These are phyloP conservation scores for Okapia johnstoni DNA, from an alignment of 2,113 vertebrate species.

Conservation along the genomic window DNA sequence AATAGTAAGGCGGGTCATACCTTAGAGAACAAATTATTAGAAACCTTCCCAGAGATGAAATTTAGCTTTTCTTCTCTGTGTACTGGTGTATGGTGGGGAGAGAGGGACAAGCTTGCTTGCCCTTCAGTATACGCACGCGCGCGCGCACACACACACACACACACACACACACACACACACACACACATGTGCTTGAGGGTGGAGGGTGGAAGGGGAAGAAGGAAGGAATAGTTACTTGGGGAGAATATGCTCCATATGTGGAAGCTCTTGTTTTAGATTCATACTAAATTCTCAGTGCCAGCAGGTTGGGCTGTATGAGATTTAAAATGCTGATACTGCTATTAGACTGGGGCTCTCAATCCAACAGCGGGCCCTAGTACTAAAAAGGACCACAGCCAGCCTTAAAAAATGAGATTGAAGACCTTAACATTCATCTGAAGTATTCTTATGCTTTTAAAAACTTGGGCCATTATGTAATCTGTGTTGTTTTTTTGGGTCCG, in stretches of 20 bases:
- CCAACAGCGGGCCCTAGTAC: not conserved
- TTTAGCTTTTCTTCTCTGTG: not conserved
- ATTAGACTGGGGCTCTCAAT: not conserved
- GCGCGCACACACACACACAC: not conserved
- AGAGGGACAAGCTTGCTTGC: not conserved
- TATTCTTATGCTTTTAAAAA: not conserved
- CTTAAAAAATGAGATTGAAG: constrained; percentile 7
- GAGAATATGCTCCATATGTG: not conserved
- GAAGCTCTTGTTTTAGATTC: constrained; percentile 6
- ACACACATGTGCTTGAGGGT: not conserved
- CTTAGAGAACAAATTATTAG: not conserved
- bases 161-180: not conserved
- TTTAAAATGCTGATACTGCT: not conserved
- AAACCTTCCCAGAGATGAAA: not conserved
- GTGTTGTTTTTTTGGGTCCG: not conserved
- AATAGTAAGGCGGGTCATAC: not conserved
- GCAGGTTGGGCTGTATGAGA: not conserved
- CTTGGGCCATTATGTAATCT: not conserved
- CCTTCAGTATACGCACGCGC: not conserved
- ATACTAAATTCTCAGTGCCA: not conserved
- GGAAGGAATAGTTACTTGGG: not conserved
- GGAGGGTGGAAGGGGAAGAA: not conserved
- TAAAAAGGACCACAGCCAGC: not conserved
- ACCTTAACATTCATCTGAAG: not conserved
- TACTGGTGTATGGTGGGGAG: not conserved